Evolutionary conservation across 2,888 invertebrate genomes (phyloP), one percentile per base, ranked within the genome.

Genomic region (Campoplex nolae): DNA sequence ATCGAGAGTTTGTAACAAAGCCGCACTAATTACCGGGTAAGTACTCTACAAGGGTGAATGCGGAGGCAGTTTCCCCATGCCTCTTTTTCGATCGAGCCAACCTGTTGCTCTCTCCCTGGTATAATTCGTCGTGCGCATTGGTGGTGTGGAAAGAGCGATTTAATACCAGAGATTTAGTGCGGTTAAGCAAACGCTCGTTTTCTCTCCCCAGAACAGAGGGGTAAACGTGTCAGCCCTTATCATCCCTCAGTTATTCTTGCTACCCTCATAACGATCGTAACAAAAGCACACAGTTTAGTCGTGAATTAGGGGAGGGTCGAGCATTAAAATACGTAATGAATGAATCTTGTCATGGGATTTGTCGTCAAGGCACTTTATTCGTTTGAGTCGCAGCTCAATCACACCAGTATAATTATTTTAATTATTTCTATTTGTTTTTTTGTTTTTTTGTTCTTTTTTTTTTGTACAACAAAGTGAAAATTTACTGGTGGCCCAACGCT

Each of bases 11-110:
- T 13, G 8, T 75, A 67, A 68, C 38, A 56, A 42, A 9, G n/a
- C 13, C 38, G 28, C 42, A 86, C 89, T 90, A 90, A 92, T 91
- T 90, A 92, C 81, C 78, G 82, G 56, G 86, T 89, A 87, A 84
- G 56, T 71, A 58, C 51, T 83, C 45, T 81, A 80, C 71, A 13
- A 28, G 38, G 45, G 58, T 67, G 45, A 16, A 32, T 16, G 6
- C 16, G 51, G 62, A 54, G 62, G 45, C 54, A 56, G 51, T 80
- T 80, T 48, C 71, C 73, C 81, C 81, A 28, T 71, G 32, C 32
- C 71, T 42, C 35, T 32, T 13, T 62, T 32, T 35, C 75, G 54
- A 32, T 51, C 74, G 82, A 86, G 83, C 90, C 90, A 89, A 91
- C 91, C 89, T 90, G 91, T 91, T 91, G 89, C 90, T 86, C 73